These are phyloP conservation scores for Ostrea denselamellosa DNA, from an alignment of 1,140 invertebrate species.

Conservation along the genomic window DNA sequence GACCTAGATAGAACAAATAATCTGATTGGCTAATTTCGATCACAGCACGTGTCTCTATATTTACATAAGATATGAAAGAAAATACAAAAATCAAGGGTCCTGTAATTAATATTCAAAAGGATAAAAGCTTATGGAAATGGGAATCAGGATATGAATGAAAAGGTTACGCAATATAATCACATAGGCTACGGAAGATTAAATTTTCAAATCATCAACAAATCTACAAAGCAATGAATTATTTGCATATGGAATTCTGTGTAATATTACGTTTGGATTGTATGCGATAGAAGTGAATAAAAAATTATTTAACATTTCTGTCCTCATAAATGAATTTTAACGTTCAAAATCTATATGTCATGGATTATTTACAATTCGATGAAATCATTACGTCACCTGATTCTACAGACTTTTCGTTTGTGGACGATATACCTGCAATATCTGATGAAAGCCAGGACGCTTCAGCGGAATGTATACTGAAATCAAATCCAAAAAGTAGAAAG, in stretches of 20 bases:
- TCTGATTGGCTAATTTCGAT: slow-evolving; percentile 19
- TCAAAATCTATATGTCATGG: background rate
- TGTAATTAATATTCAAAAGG: slow-evolving; percentile 35
- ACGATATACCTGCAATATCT: background rate
- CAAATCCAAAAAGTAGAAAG: background rate
- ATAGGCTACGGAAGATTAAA: background rate
- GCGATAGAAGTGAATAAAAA: background rate
- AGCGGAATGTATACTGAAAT: background rate
- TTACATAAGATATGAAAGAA: slow-evolving; percentile 30
- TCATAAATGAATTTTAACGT: background rate
- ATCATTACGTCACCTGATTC: background rate
- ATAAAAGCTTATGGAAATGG: background rate
- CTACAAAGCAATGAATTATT: background rate
- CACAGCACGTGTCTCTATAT: slow-evolving; percentile 17
- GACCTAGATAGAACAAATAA: slow-evolving; percentile 20
- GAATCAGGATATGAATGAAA: background rate
- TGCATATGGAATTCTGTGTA: background rate
- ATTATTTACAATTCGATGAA: slow-evolving; percentile 9
- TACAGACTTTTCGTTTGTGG: background rate
- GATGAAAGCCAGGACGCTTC: background rate
- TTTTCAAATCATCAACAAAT: background rate
- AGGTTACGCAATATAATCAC: background rate
- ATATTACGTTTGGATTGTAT: background rate
- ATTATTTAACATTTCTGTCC: background rate
- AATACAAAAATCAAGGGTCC: slow-evolving; percentile 34